A percentile compares a stretch with the other conserved stretches of the same genome.
Evolutionary conservation across 92 coral and sea anemone genomes (phyloP).

Genomic region (Ricordea florida): DNA sequence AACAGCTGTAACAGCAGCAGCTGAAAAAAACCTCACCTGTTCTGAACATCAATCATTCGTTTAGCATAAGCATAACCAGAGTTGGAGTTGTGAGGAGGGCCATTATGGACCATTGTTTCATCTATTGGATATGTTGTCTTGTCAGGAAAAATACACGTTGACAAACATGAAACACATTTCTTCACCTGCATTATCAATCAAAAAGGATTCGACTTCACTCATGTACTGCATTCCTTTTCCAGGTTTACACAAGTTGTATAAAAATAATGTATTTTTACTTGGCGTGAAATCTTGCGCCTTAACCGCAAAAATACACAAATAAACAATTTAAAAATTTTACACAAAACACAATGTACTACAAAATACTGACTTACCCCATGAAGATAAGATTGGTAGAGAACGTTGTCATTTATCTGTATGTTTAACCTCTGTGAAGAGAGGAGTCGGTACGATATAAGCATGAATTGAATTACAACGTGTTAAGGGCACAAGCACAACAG

Average conservation of each 20-base stretch:
- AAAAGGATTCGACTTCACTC: too few relatives aligned
- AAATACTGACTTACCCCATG: conserved; percentile 78
- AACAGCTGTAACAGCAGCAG: too few relatives aligned
- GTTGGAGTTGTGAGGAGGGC: conserved; percentile 96
- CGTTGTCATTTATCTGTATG: conserved; percentile 91
- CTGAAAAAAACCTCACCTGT: conserved; percentile 66
- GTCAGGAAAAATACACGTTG: conserved; percentile 98
- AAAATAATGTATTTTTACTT: too few relatives aligned
- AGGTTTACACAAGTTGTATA: neutral
- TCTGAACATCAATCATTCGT: conserved; percentile 97
- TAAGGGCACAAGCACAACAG: too few relatives aligned
- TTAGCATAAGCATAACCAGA: conserved; percentile 97
- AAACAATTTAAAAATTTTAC: too few relatives aligned
- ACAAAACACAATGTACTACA: too few relatives aligned
- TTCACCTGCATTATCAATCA: conserved; percentile 78
- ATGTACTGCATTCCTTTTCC: too few relatives aligned
- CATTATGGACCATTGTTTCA: conserved; percentile 98
- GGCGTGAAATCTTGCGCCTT: too few relatives aligned
- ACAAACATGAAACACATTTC: conserved; percentile 95
- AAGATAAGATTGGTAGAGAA: conserved; percentile 75
- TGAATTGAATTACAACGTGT: too few relatives aligned
- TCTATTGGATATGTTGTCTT: conserved; percentile 99
- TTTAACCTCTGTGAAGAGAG: conserved; percentile 82
- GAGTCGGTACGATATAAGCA: too few relatives aligned
- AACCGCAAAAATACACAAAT: too few relatives aligned